These are phyloP conservation scores for Calcarius ornatus DNA, from an alignment of 2,113 vertebrate genomes.

Conservation along the genomic window DNA sequence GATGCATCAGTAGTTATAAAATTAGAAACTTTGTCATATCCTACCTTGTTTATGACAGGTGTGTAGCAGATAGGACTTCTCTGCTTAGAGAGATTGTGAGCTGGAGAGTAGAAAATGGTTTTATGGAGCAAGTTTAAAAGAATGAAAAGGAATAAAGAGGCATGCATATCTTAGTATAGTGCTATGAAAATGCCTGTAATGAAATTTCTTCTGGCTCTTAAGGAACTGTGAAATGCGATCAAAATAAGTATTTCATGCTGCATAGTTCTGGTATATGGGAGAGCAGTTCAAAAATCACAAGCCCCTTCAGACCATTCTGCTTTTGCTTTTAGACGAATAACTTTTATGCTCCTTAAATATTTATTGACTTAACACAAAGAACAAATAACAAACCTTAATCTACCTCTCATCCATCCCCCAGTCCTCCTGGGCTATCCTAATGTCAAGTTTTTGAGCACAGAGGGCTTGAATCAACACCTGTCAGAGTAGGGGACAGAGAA, in stretches of 20 bases:
- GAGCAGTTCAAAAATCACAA: neutral
- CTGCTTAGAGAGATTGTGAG: neutral
- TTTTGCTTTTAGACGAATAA: neutral
- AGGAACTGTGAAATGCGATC: neutral
- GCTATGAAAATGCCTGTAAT: neutral
- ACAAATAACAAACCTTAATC: neutral
- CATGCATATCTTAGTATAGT: neutral
- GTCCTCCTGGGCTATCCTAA: neutral
- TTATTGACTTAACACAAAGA: neutral
- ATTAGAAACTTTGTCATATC: neutral
- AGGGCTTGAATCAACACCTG: neutral
- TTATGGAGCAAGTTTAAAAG: neutral
- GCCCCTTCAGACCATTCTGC: neutral
- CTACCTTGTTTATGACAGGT: neutral
- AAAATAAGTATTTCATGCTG: neutral
- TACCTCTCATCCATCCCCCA: neutral
- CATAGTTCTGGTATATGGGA: neutral
- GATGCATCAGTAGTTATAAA: neutral
- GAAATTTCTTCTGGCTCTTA: neutral
- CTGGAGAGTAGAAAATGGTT: neutral
- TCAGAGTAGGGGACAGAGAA: neutral
- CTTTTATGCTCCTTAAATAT: neutral
- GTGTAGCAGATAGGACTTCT: neutral
- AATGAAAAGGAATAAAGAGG: neutral
- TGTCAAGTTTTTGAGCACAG: neutral